Base-by-base conservation (phyloP, 2,888 invertebrate genomes). In the Gymnocheta viridis region DNA sequence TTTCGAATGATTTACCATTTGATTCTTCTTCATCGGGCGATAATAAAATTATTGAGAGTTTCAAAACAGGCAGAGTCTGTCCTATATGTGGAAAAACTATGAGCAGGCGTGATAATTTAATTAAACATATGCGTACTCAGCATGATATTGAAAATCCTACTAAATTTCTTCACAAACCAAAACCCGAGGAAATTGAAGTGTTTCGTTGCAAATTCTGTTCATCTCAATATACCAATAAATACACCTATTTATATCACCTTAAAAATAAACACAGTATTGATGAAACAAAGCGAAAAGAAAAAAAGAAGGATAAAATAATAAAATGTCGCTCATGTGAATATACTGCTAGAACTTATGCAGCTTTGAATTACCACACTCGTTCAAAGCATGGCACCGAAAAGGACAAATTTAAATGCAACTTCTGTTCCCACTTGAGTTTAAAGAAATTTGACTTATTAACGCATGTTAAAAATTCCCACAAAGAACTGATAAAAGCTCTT, bases 361-460 rank as follows among this genome's bases (percentile, higher is more conserved):
- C 76, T n/a, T 62, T 84, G 54, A 72, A 72, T 32, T 80, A 80
- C 56, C 83, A 84, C 22, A 84, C 12, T 22, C 80, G 81, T 7
- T 58, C 80, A 9, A 84, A 81, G 12, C 84, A 84, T 64, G 76
- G 80, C 2, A 54, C 77, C 0, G 84, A 84, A 62, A 60, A 77
- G 0, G 84, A 84, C 29, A 84, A 84, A 64, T 84, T 77, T 24
- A 84, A 84, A 38, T 84, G 84, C 9, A 77, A 77, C 27, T 81
- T 84, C 49, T 84, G 84, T 62, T 41, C 60, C 0, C 44, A 73
- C 9, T n/a, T 51, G 17, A 47, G 38, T 54, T 47, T 77, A 4
- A 73, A 77, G 19, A 81, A 81, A 67, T 81, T 77, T 12, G 54
- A 73, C 5, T 69, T 84, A 29, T 58, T 84, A 29, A 51, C 24